Conservation (phyloP, 2,888 invertebrate genomes). For the Smittia sp. region DNA sequence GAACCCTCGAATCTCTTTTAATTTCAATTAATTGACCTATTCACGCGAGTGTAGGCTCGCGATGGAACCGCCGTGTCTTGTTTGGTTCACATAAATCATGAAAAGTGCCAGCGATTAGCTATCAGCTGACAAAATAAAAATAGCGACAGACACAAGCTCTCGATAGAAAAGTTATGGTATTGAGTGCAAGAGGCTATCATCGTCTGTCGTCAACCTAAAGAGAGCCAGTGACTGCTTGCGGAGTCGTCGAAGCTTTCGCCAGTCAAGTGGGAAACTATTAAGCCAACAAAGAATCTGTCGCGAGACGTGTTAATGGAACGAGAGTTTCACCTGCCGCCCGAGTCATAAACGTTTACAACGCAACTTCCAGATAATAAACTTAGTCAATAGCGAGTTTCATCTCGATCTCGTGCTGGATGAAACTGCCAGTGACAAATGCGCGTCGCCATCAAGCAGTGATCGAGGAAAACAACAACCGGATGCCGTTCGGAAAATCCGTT, state of each 20-base stretch:
- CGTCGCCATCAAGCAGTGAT: not conserved
- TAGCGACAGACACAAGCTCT: not conserved
- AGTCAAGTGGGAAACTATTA: too few relatives aligned
- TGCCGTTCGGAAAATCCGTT: slow-evolving; percentile 28
- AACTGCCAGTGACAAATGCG: not conserved
- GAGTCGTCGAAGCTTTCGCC: too few relatives aligned
- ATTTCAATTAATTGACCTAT: slow-evolving; percentile 2
- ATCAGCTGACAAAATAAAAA: not conserved
- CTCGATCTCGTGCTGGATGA: not conserved
- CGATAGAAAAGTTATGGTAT: not conserved
- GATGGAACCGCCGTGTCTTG: not conserved
- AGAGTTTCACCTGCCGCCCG: not conserved
- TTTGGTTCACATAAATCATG: slow-evolving; percentile 1
- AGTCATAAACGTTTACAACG: not conserved
- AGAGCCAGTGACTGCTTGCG: too few relatives aligned
- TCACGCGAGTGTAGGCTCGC: not conserved
- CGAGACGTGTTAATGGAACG: not conserved
- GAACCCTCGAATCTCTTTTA: slow-evolving; percentile 6
- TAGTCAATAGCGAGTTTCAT: not conserved
- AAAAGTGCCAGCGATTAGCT: not conserved
- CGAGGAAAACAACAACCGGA: slow-evolving; percentile 25
- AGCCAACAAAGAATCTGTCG: too few relatives aligned
- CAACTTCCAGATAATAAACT: not conserved
- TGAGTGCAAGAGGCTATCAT: slow-evolving; percentile 18
- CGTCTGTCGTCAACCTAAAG: too few relatives aligned